phyloP scores from a whole-genome alignment of 2,888 invertebrate genomes.

The Argyresthia albistria region DNA sequence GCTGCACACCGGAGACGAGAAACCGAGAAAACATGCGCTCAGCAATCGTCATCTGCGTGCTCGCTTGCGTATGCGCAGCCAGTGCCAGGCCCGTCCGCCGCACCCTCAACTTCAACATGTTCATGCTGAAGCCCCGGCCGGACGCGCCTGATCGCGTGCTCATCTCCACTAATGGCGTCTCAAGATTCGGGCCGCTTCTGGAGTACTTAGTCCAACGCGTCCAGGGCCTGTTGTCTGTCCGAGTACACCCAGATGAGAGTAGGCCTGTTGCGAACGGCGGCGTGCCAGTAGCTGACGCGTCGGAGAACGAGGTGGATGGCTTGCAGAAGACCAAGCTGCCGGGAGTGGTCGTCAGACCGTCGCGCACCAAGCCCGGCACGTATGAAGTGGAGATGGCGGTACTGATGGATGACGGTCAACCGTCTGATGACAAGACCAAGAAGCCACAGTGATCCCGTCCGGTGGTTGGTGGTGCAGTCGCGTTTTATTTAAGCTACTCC shows the following conservation, averaged over 20 bases:
- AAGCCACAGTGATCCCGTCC: neutral
- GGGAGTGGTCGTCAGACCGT: slow-evolving; percentile 47
- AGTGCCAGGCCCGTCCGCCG: slow-evolving; percentile 36
- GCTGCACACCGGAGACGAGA: slow-evolving; percentile 17
- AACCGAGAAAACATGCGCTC: neutral
- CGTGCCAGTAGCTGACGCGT: slow-evolving; percentile 32
- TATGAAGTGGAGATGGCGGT: slow-evolving; percentile 57
- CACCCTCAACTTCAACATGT: slow-evolving; percentile 63
- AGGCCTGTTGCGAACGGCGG: slow-evolving; percentile 1
- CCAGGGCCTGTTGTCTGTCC: slow-evolving; percentile 79
- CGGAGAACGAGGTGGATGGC: slow-evolving; percentile 62
- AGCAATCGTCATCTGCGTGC: slow-evolving; percentile 13
- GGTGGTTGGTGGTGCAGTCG: too few relatives aligned
- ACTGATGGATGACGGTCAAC: slow-evolving; percentile 53
- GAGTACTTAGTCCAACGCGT: slow-evolving; percentile 79
- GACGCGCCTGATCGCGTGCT: slow-evolving; percentile 38
- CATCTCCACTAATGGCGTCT: slow-evolving; percentile 48
- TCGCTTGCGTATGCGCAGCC: slow-evolving; percentile 32
- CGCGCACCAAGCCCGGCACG: slow-evolving; percentile 49
- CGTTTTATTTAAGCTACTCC: too few relatives aligned
- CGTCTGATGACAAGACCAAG: slow-evolving; percentile 26
- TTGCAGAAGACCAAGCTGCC: slow-evolving; percentile 53
- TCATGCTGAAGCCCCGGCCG: slow-evolving; percentile 45
- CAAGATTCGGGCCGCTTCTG: slow-evolving; percentile 77
- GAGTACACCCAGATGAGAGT: slow-evolving; percentile 62